These are phyloP conservation scores for Troides aeacus DNA, from an alignment of 2,888 invertebrate species.

Conservation along the genomic window DNA sequence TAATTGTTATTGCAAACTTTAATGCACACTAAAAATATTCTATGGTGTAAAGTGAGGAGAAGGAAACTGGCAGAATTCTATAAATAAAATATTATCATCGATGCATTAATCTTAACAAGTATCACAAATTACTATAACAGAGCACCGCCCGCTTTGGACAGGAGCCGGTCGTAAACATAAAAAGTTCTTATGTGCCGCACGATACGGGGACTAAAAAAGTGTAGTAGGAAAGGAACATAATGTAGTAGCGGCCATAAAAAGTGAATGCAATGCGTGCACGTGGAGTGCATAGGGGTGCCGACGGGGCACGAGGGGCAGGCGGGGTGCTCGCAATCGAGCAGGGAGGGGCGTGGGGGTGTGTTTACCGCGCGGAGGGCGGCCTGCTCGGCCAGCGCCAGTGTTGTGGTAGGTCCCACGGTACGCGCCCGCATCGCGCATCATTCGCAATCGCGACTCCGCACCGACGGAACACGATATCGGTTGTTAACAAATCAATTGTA, in stretches of 20 bases:
- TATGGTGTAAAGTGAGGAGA: too few relatives aligned
- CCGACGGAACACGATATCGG: slow-evolving; percentile 61
- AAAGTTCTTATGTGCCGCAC: slow-evolving; percentile 76
- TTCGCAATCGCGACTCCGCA: slow-evolving; percentile 64
- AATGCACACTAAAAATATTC: too few relatives aligned
- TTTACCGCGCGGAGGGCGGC: slow-evolving; percentile 71
- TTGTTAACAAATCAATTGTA: slow-evolving; percentile 22
- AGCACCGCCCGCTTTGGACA: slow-evolving; percentile 59
- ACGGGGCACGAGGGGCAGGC: slow-evolving; percentile 37
- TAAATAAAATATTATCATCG: slow-evolving; percentile 6
- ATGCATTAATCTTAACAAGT: slow-evolving; percentile 40
- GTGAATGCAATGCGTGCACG: slow-evolving; percentile 77
- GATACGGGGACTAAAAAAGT: slow-evolving; percentile 68
- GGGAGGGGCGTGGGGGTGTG: slow-evolving; percentile 71
- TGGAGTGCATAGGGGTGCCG: slow-evolving; percentile 61
- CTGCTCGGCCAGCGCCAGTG: slow-evolving; percentile 70
- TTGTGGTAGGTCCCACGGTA: slow-evolving; percentile 83
- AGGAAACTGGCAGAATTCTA: too few relatives aligned
- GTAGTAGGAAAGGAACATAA: slow-evolving; percentile 72
- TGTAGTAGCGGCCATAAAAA: slow-evolving; percentile 76
- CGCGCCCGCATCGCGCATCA: slow-evolving; percentile 61
- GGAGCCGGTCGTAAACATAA: slow-evolving; percentile 73
- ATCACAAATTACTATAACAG: slow-evolving; percentile 67
- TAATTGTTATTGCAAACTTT: too few relatives aligned
- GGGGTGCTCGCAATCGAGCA: slow-evolving; percentile 31